Percentiles rank a stretch among this genome's conserved stretches.
Conservation (phyloP, 2,888 invertebrate species). For the Diarsia rubi region DNA sequence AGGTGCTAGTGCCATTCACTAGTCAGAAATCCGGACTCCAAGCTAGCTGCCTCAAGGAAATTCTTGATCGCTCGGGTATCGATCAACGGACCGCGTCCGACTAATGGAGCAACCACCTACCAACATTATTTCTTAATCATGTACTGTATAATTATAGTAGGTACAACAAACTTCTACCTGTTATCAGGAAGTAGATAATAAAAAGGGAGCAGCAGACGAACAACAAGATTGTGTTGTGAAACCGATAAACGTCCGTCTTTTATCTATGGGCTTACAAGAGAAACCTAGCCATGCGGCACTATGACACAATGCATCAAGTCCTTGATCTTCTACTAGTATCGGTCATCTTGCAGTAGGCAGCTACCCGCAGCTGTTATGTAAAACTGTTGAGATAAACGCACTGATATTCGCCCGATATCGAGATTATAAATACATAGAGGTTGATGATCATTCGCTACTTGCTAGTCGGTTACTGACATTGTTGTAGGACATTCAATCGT, state of each 20-base stretch:
- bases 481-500: not conserved
- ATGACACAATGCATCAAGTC: not conserved
- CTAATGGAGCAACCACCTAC: not conserved
- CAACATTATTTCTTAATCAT: not conserved
- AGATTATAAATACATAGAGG: slow-evolving; percentile 2
- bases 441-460: not conserved
- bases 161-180: not conserved
- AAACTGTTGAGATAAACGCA: slow-evolving; percentile 46
- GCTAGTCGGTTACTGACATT: not conserved
- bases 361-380: slow-evolving; percentile 27
- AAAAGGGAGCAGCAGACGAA: slow-evolving; percentile 9
- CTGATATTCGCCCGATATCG: slow-evolving; percentile 25
- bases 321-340: slow-evolving; percentile 49
- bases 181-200: slow-evolving; percentile 8
- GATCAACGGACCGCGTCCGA: not conserved
- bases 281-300: not conserved
- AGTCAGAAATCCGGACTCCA: not conserved
- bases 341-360: slow-evolving; percentile 35
- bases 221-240: slow-evolving; percentile 1
- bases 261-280: not conserved
- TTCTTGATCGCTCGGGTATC: not conserved
- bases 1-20: not conserved
- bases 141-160: not conserved
- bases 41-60: no score
- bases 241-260: not conserved